These are phyloP conservation scores for Mastomys coucha DNA, from an alignment of 2,113 vertebrate genomes.

Conservation along the genomic window DNA sequence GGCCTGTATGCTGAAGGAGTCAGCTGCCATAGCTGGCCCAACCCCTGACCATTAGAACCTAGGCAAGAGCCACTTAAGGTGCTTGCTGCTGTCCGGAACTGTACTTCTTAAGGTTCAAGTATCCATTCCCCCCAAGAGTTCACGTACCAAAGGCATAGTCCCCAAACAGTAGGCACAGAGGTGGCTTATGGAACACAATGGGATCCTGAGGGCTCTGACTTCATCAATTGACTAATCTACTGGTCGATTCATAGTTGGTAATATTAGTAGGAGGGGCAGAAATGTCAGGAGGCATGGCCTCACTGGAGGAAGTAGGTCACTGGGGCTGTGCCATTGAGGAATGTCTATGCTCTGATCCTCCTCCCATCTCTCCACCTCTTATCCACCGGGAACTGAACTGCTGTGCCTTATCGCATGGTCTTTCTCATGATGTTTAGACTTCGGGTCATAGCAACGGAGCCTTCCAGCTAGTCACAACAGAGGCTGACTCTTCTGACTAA, in stretches of 20 bases:
- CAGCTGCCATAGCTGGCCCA: neutral
- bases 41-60: neutral
- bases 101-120: neutral
- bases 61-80: neutral
- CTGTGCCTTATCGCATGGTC: neutral
- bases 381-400: neutral
- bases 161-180: neutral
- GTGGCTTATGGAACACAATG: neutral
- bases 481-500: neutral
- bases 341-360: neutral
- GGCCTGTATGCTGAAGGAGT: neutral
- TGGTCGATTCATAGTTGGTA: neutral
- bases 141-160: neutral
- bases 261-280: neutral
- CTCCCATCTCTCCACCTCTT: neutral
- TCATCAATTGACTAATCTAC: neutral
- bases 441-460: neutral
- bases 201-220: neutral
- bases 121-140: neutral
- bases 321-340: neutral
- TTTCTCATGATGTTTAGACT: too few species aligned
- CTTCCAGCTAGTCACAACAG: neutral
- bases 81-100: neutral
- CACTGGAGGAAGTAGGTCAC: neutral
- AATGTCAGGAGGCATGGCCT: too few species aligned